phyloP scores from a whole-genome alignment of 2,888 invertebrate genomes.

The Drosophila austrosaltans region DNA sequence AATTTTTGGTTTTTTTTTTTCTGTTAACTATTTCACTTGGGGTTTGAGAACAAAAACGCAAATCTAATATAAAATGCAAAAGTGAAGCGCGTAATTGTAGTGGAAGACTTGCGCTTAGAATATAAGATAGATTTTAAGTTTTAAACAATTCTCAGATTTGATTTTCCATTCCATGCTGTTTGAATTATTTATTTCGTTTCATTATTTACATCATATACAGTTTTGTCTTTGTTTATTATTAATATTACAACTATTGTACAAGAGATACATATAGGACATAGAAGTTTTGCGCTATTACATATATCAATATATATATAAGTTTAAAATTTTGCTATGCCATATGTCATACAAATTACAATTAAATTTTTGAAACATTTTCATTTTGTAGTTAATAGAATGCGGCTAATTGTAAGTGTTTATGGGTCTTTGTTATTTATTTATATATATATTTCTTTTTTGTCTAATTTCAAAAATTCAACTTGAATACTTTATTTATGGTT shows the following conservation, averaged over 20 bases:
- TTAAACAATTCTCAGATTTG: conserved; percentile 55
- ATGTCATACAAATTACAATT: conserved; percentile 36
- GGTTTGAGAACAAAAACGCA: conserved; percentile 28
- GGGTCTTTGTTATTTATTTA: conserved; percentile 47
- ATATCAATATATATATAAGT: conserved; percentile 44
- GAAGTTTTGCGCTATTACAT: conserved; percentile 47
- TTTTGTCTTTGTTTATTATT: conserved; percentile 18
- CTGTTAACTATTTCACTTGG: conserved; percentile 13
- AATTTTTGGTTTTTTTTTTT: conserved; percentile 18
- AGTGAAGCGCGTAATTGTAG: conserved; percentile 80
- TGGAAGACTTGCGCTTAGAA: conserved; percentile 84
- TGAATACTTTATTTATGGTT: conserved; percentile 27
- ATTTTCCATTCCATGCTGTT: conserved; percentile 23
- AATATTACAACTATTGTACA: conserved; percentile 47
- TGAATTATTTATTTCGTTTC: not conserved
- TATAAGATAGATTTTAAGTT: conserved; percentile 56
- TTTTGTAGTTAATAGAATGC: conserved; percentile 53
- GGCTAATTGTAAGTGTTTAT: conserved; percentile 51
- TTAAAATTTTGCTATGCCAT: conserved; percentile 61
- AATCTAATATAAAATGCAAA: conserved; percentile 29
- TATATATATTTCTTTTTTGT: conserved; percentile 20
- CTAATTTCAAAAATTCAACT: conserved; percentile 14
- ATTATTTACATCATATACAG: conserved; percentile 29
- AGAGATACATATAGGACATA: conserved; percentile 24
- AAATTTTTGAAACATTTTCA: conserved; percentile 56